Evolutionary conservation across 2,797 vertebrate species (phyloP), one percentile per base, ranked within the genome.

Genomic region (Emys orbicularis): DNA sequence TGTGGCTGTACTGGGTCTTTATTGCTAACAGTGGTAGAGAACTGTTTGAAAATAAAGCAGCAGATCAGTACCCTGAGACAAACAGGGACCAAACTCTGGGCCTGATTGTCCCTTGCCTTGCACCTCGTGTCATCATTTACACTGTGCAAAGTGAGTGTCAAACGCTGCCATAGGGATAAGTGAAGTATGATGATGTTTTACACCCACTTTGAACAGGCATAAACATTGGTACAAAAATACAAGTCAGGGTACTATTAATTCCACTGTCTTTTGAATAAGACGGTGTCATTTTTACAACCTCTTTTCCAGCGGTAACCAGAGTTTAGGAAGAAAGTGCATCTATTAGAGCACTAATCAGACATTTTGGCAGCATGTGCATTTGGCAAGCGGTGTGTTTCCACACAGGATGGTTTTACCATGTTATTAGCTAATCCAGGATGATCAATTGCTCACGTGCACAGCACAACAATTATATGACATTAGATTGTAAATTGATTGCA

Each of bases 381-480:
- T 97, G 93, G 88, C 49, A 91, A 80, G 9, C 49, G 87, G 23
- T 19, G 12, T 44, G 29, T 89, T 96, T 93, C 87, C 54, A 89
- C 18, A 90, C 44, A 88, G 41, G 81, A 93, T n/a, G n/a, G 12
- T 83, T 97, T 95, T 81, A 95, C 72, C 83, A 89, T 61, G 61
- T 83, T 92, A 97, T 86, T 87, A 96, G 72, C 68, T 89, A 92
- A 88, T 87, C 90, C 88, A 92, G 83, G 88, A 81, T 81, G 80
- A 94, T 90, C 93, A 89, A 91, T 87, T 86, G 34, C 19, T 95
- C 49, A 88, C 18, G 90, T 92, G 95, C n/a, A 90, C 7, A 96
- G 88, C 4, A 84, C 52, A 94, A 84, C 82, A 92, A 92, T 94
- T 96, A 92, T 68, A 93, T 93, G 81, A 90, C 4, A 68, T 90